phyloP scores from a whole-genome alignment of 1,140 invertebrate species.

The Telenomus remus region DNA sequence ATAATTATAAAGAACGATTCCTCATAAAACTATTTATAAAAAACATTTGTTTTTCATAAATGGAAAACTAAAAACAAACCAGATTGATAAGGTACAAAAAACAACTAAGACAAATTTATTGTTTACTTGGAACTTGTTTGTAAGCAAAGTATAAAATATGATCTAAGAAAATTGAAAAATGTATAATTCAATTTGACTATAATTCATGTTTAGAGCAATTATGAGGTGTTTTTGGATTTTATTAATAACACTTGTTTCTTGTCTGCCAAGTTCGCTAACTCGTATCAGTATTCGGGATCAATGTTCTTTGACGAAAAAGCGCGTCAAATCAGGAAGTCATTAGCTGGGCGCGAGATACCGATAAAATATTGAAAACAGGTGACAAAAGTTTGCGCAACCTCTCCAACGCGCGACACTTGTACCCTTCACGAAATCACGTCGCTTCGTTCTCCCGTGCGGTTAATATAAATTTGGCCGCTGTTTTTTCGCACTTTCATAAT shows the following conservation, averaged over 20 bases:
- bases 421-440: slow-evolving; percentile 25
- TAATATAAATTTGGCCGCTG: slow-evolving; percentile 42
- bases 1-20: too few species aligned
- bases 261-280: slow-evolving; percentile 31
- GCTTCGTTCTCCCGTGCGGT: not conserved
- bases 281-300: slow-evolving; percentile 53
- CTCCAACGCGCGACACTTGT: slow-evolving; percentile 17
- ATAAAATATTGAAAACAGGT: slow-evolving; percentile 57
- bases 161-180: too few species aligned
- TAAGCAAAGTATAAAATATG: too few species aligned
- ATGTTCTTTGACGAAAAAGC: slow-evolving; percentile 27
- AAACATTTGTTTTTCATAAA: too few species aligned
- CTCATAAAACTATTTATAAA: too few species aligned
- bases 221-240: slow-evolving; percentile 9
- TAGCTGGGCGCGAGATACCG: slow-evolving; percentile 19
- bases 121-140: too few species aligned
- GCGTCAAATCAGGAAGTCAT: slow-evolving; percentile 48
- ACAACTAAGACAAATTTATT: too few species aligned
- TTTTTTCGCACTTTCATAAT: slow-evolving; percentile 42
- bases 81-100: too few species aligned
- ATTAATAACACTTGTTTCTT: slow-evolving; percentile 26
- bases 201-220: too few species aligned
- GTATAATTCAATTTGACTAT: too few species aligned
- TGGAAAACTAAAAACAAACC: too few species aligned
- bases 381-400: slow-evolving; percentile 36